Percentiles rank a stretch among this genome's conserved stretches.
Evolutionary conservation across 2,888 invertebrate genomes (phyloP).

Genomic region (Timema podura): DNA sequence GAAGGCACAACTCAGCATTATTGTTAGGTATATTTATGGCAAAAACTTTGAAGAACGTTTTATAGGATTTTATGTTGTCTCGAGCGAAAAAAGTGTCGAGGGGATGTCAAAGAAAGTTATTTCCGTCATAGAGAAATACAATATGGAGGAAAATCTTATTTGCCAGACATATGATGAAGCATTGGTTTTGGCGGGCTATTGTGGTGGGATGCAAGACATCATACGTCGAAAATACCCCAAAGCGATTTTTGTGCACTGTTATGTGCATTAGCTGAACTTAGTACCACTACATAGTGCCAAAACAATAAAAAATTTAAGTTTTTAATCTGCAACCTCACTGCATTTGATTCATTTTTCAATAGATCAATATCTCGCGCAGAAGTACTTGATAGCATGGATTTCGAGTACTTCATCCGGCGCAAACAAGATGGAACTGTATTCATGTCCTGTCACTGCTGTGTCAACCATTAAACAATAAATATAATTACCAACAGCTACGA

Average conservation of each 20-base stretch:
- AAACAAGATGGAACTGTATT: not conserved
- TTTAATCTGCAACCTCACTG: not conserved
- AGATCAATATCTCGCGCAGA: not conserved
- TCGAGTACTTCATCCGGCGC: not conserved
- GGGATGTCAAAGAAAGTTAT: not conserved
- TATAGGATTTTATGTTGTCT: slow-evolving; percentile 20
- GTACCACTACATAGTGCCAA: not conserved
- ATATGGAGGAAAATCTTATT: slow-evolving; percentile 15
- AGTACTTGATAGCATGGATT: not conserved
- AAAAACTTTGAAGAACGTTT: slow-evolving; percentile 20
- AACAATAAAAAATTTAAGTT: not conserved
- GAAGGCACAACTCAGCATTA: slow-evolving; percentile 25
- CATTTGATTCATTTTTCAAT: not conserved
- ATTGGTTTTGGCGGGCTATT: not conserved
- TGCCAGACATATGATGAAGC: slow-evolving; percentile 26
- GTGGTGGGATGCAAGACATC: not conserved
- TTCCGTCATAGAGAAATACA: slow-evolving; percentile 1
- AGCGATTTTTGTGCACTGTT: not conserved
- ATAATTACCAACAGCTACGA: not conserved
- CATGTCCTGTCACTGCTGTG: not conserved
- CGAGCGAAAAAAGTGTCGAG: not conserved
- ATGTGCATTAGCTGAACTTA: not conserved
- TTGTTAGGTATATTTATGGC: slow-evolving; percentile 23
- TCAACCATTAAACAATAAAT: not conserved
- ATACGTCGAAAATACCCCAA: not conserved